Evolutionary conservation across 1,140 invertebrate species (phyloP), one percentile per base, ranked within the genome.

Genomic region (Elymnias hypermnestra): DNA sequence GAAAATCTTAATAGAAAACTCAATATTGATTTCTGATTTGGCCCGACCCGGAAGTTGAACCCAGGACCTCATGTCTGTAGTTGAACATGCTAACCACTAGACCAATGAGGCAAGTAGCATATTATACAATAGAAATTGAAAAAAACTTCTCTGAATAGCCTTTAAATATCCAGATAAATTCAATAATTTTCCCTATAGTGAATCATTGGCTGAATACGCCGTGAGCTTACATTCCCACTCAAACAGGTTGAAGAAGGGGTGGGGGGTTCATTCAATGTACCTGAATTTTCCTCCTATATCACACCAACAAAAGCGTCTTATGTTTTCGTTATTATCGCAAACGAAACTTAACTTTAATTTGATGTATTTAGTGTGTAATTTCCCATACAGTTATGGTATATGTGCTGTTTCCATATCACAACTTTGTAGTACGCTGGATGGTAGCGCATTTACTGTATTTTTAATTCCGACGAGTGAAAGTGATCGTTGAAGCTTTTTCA

Each of bases 241-340:
- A 46, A 46, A 46, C 44, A 22, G 44, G 44, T 46, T 38, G 44
- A 19, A 23, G 33, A 22, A 22, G 25, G 26, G 7, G 9, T 17
- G 28, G 13, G 26, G 26, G 26, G 26, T 41, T 41, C 46, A 49
- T 49, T 49, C 46, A 49, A 25, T 23, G 23, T 33, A 12, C 15
- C 21, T 41, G 31, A 49, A 39, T 49, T 49, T 49, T 49, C 46
- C 46, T 49, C 38, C 9, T 49, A 17, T 3, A 4, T 3, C 19
- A 14, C 12, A 17, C 12, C n/a, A 38, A 19, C 9, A 6, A 46
- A 46, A 9, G n/a, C 25, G 23, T 29, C 26, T 10, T 29, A 21
- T 37, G 37, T 18, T 6, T 22, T 13, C 37, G 12, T 26, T 4
- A 46, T 29, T n/a, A 18, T n/a, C 4, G 5, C 25, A 39, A 31